A percentile compares a stretch with the other conserved stretches of the same genome.
phyloP scores from a whole-genome alignment of 2,888 invertebrate species.

The Drosophila picticornis region DNA sequence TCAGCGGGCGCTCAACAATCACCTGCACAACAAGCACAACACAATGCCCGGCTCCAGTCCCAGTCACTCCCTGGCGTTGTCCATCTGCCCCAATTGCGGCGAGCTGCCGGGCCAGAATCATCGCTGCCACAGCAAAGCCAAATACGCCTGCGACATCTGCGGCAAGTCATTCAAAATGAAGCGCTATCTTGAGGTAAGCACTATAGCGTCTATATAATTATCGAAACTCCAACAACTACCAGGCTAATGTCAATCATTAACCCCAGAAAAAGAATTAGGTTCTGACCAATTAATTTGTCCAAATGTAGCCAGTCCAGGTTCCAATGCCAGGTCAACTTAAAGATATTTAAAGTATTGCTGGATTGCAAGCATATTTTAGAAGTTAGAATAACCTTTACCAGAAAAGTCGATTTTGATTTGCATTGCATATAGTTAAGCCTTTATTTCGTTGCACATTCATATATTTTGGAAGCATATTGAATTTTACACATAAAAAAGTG shows the following conservation, averaged over 20 bases:
- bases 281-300: no score
- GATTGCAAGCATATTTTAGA: neutral
- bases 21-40: slow-evolving; percentile 61
- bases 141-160: slow-evolving; percentile 77
- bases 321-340: neutral
- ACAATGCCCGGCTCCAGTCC: slow-evolving; percentile 15
- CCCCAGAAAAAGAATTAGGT: neutral
- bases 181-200: slow-evolving; percentile 74
- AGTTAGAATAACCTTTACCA: neutral
- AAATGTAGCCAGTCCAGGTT: neutral
- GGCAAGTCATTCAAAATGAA: slow-evolving; percentile 80
- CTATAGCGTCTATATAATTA: neutral
- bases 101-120: slow-evolving; percentile 66
- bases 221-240: neutral
- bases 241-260: neutral
- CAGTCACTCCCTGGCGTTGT: slow-evolving; percentile 14
- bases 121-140: slow-evolving; percentile 67
- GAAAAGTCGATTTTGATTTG: neutral
- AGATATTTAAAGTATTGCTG: neutral
- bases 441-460: neutral
- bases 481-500: neutral
- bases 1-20: slow-evolving; percentile 57
- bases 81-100: slow-evolving; percentile 62
- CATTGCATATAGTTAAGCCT: neutral
- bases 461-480: neutral